A percentile compares a stretch with the other conserved stretches of the same genome.
Evolutionary conservation across 2,888 invertebrate species (phyloP).

Genomic region (Eilema sororculum): DNA sequence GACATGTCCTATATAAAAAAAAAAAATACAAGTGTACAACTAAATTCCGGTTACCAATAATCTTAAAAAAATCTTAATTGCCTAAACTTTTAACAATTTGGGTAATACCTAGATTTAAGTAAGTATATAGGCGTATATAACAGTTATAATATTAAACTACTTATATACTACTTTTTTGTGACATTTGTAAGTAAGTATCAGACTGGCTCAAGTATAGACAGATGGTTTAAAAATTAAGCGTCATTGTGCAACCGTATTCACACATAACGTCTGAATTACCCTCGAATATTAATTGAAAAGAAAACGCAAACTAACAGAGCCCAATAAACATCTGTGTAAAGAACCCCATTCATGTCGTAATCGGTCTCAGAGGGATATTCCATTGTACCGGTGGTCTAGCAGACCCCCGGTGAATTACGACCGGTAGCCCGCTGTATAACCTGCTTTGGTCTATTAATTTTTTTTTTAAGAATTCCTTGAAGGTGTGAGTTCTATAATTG

Average conservation of each 20-base stretch:
- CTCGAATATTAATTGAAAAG: constrained; percentile 16
- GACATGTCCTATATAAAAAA: too few species aligned
- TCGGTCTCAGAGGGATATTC: constrained; percentile 46
- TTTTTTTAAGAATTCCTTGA: background rate
- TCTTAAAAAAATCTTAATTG: too few species aligned
- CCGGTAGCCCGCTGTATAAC: constrained; percentile 13
- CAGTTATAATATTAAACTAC: too few species aligned
- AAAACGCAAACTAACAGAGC: constrained; percentile 16
- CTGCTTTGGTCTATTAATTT: background rate
- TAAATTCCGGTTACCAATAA: too few species aligned
- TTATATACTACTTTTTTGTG: background rate
- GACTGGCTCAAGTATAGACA: constrained; percentile 7
- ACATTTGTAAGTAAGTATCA: constrained; percentile 1
- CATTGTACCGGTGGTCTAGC: constrained; percentile 48
- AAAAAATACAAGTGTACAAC: too few species aligned
- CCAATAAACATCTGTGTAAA: constrained; percentile 37
- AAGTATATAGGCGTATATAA: too few species aligned
- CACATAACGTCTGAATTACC: constrained; percentile 8
- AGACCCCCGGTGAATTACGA: constrained; percentile 42
- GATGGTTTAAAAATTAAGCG: constrained; percentile 15
- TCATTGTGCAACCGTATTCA: constrained; percentile 14
- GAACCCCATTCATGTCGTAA: constrained; percentile 42
- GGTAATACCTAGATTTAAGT: too few species aligned
- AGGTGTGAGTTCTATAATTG: background rate
- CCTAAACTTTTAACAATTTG: too few species aligned